phyloP scores from a whole-genome alignment of 30 jellyfish, hydroid and myxozoan species.

The Hydractinia echinata region DNA sequence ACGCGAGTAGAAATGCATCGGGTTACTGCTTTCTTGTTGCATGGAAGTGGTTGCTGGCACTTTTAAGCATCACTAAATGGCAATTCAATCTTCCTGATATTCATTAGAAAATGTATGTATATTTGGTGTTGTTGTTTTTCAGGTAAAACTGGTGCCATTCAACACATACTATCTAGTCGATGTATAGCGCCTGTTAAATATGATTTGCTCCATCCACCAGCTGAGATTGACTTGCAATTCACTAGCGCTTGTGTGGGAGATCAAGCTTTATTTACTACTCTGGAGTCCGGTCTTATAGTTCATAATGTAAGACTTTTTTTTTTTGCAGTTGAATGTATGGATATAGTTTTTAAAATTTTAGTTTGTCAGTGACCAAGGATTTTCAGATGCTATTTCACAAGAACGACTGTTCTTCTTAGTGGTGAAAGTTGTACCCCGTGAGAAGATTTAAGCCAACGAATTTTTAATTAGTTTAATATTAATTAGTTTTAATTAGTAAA shows the following conservation, averaged over 20 bases:
- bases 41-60: neutral
- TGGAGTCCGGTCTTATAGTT: neutral
- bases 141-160: constrained; percentile 31
- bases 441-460: no score
- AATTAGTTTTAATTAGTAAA: no score
- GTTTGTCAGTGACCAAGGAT: no score
- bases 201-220: constrained; percentile 14
- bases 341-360: no score
- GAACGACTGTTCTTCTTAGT: no score
- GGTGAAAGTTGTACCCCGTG: no score
- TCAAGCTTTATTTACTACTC: constrained; percentile 13
- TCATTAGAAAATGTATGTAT: neutral
- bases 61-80: neutral
- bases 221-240: constrained; percentile 10
- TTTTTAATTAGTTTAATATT: no score
- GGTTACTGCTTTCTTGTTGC: neutral
- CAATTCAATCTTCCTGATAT: neutral
- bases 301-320: constrained; percentile 17
- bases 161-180: constrained; percentile 9
- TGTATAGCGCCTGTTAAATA: constrained; percentile 22
- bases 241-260: constrained; percentile 1
- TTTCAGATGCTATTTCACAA: no score
- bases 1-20: neutral
- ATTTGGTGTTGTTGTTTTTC: neutral
- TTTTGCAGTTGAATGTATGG: neutral